Evolutionary conservation across 2,888 invertebrate genomes (phyloP).

Genomic region (Sarcophaga carnaria): DNA sequence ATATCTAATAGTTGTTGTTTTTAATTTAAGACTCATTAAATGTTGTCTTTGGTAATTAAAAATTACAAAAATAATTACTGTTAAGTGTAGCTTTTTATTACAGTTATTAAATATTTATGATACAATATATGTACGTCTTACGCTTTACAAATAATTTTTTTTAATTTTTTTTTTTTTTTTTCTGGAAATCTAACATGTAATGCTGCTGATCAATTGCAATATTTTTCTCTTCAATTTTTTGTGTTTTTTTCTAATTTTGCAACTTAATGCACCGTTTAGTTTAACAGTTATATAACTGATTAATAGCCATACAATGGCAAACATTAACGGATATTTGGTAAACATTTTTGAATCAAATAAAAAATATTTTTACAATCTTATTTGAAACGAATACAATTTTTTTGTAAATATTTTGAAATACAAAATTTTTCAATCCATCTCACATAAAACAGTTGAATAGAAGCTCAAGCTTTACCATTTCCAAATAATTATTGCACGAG

Average conservation of each 20-base stretch:
- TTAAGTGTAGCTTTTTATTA: constrained; percentile 19
- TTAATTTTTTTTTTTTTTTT: too few species aligned
- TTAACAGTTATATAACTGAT: not conserved
- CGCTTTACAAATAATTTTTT: too few species aligned
- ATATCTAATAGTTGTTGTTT: constrained; percentile 13
- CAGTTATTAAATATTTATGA: constrained; percentile 54
- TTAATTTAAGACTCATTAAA: constrained; percentile 56
- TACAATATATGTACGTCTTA: constrained; percentile 35
- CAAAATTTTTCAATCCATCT: too few species aligned
- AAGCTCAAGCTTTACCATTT: too few species aligned
- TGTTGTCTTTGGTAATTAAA: constrained; percentile 54
- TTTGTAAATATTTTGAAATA: too few species aligned
- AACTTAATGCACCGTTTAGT: constrained; percentile 38
- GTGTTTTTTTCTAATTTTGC: too few species aligned
- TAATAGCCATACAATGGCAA: not conserved
- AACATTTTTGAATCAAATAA: not conserved
- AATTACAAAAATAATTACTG: not conserved
- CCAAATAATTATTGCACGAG: too few species aligned
- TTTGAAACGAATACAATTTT: too few species aligned
- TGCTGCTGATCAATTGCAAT: not conserved
- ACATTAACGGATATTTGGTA: not conserved
- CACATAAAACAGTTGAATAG: too few species aligned
- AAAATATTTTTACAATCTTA: not conserved
- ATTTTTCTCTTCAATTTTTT: too few species aligned
- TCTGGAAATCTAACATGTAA: not conserved